A percentile compares a stretch with the other conserved stretches of the same genome.
phyloP scores from a whole-genome alignment of 2,113 vertebrate genomes.

The Oreocharis arfaki region DNA sequence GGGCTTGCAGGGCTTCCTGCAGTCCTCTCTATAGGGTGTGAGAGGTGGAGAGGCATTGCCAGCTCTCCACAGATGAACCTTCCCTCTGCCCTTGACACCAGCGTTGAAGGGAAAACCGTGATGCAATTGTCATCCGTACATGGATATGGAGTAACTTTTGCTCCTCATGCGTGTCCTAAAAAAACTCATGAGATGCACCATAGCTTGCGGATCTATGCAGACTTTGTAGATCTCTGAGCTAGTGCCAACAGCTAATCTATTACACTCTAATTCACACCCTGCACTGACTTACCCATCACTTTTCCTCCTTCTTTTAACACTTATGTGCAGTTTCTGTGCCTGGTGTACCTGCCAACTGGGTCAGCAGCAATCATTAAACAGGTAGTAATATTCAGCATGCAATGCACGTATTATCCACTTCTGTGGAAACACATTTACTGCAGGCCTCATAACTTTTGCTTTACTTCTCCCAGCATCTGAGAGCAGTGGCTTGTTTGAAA shows the following conservation, averaged over 20 bases:
- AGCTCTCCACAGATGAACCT: background rate
- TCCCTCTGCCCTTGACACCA: background rate
- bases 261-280: background rate
- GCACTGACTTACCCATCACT: background rate
- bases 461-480: background rate
- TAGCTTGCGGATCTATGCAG: background rate
- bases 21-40: fast-evolving
- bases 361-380: background rate
- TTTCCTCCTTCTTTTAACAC: background rate
- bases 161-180: background rate
- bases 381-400: background rate
- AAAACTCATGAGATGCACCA: background rate
- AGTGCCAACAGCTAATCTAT: background rate
- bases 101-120: background rate
- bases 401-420: background rate
- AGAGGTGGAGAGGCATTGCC: background rate
- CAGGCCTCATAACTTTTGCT: background rate
- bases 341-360: background rate
- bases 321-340: background rate
- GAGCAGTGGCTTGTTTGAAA: background rate
- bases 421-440: background rate
- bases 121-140: background rate
- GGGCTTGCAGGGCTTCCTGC: background rate
- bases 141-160: background rate
- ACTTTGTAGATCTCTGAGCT: background rate